phyloP scores from a whole-genome alignment of 2,113 vertebrate species.

The Ceyx cyanopectus region DNA sequence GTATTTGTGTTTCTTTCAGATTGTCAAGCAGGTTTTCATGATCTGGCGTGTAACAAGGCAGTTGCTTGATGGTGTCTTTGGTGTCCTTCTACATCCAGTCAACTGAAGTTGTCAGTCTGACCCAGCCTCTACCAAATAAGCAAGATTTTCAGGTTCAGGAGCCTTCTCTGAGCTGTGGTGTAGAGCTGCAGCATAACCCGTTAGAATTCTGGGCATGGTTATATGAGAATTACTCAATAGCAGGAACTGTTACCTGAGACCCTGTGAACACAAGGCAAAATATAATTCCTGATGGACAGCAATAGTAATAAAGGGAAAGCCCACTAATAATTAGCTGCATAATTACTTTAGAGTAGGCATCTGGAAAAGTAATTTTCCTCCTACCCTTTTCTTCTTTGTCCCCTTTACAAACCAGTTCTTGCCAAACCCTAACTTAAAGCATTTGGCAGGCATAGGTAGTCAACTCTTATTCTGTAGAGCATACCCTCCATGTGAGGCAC shows the following conservation, averaged over 20 bases:
- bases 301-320: background rate
- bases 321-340: constrained; percentile 5
- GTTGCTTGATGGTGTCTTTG: background rate
- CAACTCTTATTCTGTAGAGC: constrained; percentile 18
- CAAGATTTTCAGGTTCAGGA: background rate
- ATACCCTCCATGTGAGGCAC: constrained; percentile 44
- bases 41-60: background rate
- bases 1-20: too few relatives aligned
- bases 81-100: background rate
- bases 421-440: constrained; percentile 19
- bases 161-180: background rate
- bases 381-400: background rate
- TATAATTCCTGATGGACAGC: background rate
- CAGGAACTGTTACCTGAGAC: background rate
- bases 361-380: constrained; percentile 52
- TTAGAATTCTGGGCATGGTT: background rate
- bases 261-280: background rate
- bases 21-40: background rate
- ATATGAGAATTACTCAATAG: background rate
- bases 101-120: background rate
- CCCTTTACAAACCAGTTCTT: background rate
- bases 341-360: background rate
- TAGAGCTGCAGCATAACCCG: background rate
- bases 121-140: background rate
- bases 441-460: constrained; percentile 8